Percentiles rank a stretch among this genome's conserved stretches.
Conservation (phyloP, 2,113 vertebrate genomes). For the Verasper variegatus region DNA sequence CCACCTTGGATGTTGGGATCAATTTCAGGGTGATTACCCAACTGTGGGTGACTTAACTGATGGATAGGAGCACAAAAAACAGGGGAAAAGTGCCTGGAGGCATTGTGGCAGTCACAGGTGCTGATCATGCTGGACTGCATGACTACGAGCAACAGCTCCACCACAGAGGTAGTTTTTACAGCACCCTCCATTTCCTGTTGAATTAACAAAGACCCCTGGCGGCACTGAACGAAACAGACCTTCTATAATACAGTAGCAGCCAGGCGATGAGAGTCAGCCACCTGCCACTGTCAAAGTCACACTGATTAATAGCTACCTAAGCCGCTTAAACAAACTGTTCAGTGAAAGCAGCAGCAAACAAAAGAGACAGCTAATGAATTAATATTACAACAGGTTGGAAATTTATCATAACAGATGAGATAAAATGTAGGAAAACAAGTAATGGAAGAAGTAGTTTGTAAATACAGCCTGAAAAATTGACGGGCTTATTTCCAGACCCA, state of each 20-base stretch:
- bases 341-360: constrained; percentile 26
- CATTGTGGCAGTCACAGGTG: constrained; percentile 12
- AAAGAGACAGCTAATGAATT: constrained; percentile 33
- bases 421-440: neutral
- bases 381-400: neutral
- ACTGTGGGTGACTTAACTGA: neutral
- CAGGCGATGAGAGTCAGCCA: constrained; percentile 50
- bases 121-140: neutral
- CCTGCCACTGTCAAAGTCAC: constrained; percentile 62
- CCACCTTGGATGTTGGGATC: constrained; percentile 26
- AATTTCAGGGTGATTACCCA: constrained; percentile 26
- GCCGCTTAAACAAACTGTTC: constrained; percentile 51
- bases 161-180: neutral
- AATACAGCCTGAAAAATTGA: neutral
- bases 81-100: neutral
- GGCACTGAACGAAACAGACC: constrained; percentile 27
- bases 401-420: constrained; percentile 1
- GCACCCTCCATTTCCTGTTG: neutral
- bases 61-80: neutral
- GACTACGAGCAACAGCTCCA: neutral
- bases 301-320: constrained; percentile 63
- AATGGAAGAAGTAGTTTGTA: constrained; percentile 9
- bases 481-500: no score
- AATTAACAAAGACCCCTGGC: constrained; percentile 27
- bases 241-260: constrained; percentile 34